phyloP scores from a whole-genome alignment of 2,113 vertebrate genomes.

The Phasianus colchicus region DNA sequence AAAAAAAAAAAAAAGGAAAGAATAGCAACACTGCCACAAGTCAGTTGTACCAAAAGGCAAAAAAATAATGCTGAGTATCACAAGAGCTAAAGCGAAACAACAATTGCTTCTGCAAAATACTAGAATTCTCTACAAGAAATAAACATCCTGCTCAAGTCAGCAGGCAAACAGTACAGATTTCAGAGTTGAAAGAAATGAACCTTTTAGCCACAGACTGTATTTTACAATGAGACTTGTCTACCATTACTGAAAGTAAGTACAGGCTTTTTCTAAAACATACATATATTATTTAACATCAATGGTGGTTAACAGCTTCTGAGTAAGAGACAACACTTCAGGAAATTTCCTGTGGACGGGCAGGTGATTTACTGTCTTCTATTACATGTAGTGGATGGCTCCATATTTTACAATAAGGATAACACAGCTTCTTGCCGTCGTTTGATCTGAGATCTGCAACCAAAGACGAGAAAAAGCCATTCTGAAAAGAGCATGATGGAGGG shows the following conservation, averaged over 20 bases:
- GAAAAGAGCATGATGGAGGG: not conserved
- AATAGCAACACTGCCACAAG: not conserved
- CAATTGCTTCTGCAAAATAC: not conserved
- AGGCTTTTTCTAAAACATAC: not conserved
- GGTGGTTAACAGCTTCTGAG: not conserved
- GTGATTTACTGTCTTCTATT: not conserved
- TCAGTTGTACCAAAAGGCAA: not conserved
- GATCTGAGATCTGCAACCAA: not conserved
- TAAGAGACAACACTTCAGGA: not conserved
- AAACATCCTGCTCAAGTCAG: not conserved
- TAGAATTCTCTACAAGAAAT: not conserved
- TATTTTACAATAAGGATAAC: not conserved
- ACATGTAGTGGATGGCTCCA: accelerated
- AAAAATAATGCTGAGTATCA: not conserved
- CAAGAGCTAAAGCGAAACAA: not conserved
- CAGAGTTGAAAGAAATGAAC: not conserved
- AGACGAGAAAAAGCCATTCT: not conserved
- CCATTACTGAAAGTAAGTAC: not conserved
- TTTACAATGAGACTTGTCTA: not conserved
- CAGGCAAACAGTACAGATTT: not conserved
- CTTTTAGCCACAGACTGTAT: not conserved
- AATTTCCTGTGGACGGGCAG: not conserved
- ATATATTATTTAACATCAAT: not conserved
- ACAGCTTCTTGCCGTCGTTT: not conserved
- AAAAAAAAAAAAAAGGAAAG: not conserved